These are phyloP conservation scores for Echinometra lucunter DNA, from an alignment of 53 echinoderm and acorn worm genomes.

Conservation along the genomic window DNA sequence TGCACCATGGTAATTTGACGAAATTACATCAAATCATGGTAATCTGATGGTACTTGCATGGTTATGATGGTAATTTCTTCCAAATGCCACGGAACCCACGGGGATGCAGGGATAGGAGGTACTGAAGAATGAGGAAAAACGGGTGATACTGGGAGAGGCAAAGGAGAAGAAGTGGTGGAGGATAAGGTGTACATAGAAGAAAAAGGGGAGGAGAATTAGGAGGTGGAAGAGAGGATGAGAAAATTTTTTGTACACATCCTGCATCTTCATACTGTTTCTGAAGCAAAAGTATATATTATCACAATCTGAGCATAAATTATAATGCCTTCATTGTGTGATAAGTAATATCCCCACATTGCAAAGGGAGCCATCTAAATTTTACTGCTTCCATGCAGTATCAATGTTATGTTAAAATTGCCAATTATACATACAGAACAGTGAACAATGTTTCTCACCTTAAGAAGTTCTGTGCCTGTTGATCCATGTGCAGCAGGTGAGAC, in stretches of 20 bases:
- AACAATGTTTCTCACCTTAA: neutral
- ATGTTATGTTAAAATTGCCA: neutral
- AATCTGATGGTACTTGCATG: too few relatives aligned
- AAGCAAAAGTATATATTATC: neutral
- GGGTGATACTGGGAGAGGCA: too few relatives aligned
- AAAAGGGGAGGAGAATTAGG: too few relatives aligned
- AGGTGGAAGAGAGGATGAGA: too few relatives aligned
- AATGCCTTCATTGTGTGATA: neutral
- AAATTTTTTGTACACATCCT: neutral
- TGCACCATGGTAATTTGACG: too few relatives aligned
- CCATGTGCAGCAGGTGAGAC: neutral
- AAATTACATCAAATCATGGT: too few relatives aligned
- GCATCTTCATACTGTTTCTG: neutral
- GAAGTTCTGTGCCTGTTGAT: slow-evolving; percentile 19
- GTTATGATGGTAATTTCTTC: too few relatives aligned
- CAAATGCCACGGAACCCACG: too few relatives aligned
- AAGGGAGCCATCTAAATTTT: neutral
- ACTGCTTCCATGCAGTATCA: neutral
- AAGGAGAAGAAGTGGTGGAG: too few relatives aligned
- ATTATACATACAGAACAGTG: neutral
- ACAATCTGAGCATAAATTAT: neutral
- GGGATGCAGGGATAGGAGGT: too few relatives aligned
- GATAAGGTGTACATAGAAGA: too few relatives aligned
- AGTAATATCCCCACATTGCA: neutral
- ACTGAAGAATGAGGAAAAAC: too few relatives aligned